Evolutionary conservation across 2,113 vertebrate genomes (phyloP).

Genomic region (Nycticebus coucang): DNA sequence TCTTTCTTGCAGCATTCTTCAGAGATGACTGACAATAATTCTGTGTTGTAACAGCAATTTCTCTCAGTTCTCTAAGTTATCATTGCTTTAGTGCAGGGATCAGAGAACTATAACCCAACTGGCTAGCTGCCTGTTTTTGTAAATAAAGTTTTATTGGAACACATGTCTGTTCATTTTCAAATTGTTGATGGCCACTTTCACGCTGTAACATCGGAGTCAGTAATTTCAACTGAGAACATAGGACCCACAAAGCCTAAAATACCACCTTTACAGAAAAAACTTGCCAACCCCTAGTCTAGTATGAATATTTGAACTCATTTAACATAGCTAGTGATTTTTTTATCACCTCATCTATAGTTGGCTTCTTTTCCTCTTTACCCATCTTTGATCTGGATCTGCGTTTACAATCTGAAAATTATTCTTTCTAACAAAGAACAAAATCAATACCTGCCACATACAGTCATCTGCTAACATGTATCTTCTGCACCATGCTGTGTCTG

Average conservation of each 20-base stretch:
- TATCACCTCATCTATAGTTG: neutral
- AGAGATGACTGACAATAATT: neutral
- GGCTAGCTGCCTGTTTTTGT: neutral
- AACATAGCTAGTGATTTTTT: neutral
- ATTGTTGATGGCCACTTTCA: neutral
- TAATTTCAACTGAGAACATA: neutral
- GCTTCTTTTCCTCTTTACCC: neutral
- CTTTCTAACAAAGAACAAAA: neutral
- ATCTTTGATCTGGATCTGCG: neutral
- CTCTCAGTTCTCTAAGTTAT: neutral
- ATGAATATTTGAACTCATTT: neutral
- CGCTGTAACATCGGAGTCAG: neutral
- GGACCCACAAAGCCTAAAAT: neutral
- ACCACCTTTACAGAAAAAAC: neutral
- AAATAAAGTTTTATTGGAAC: constrained; percentile 52
- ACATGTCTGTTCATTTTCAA: neutral
- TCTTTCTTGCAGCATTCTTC: neutral
- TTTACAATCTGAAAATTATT: neutral
- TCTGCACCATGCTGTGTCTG: neutral
- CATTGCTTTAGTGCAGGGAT: neutral
- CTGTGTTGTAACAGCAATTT: neutral
- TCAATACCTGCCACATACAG: neutral
- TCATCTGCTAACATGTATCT: neutral
- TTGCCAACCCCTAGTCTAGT: neutral
- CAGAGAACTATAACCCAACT: neutral